These are phyloP conservation scores for Ochotona curzoniae DNA, from an alignment of 2,113 vertebrate genomes.

Conservation along the genomic window DNA sequence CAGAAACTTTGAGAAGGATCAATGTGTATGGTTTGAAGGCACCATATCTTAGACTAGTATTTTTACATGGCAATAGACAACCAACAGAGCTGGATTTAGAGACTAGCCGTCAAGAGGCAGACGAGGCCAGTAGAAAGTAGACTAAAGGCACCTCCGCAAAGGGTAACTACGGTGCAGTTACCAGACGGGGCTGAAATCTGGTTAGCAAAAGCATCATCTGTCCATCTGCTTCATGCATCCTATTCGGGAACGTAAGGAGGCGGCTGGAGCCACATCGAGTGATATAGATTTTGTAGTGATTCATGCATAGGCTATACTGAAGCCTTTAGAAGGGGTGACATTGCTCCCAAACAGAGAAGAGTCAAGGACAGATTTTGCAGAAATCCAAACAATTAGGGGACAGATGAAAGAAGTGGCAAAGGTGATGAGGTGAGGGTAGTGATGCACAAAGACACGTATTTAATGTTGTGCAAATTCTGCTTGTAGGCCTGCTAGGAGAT, in stretches of 20 bases:
- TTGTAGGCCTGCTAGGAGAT: neutral
- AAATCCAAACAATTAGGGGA: neutral
- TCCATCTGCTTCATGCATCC: neutral
- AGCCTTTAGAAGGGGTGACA: neutral
- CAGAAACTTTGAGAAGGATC: neutral
- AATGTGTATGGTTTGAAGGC: neutral
- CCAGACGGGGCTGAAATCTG: neutral
- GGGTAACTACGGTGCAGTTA: neutral
- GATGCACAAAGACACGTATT: neutral
- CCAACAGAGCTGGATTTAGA: neutral
- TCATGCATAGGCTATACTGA: neutral
- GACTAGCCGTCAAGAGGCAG: neutral
- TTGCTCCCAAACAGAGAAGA: neutral
- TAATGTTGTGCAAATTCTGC: neutral
- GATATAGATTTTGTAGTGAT: neutral
- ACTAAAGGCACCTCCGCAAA: neutral
- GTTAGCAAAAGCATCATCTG: neutral
- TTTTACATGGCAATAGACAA: neutral
- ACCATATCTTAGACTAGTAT: neutral
- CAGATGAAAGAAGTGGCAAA: slow-evolving; percentile 14
- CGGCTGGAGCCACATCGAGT: slow-evolving; percentile 9
- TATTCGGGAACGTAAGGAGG: neutral
- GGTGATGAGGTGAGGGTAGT: neutral
- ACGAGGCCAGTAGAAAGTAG: neutral
- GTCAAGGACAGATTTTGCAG: neutral